Base-by-base conservation (phyloP, 2,797 vertebrate species). In the Distichodus sexfasciatus region DNA sequence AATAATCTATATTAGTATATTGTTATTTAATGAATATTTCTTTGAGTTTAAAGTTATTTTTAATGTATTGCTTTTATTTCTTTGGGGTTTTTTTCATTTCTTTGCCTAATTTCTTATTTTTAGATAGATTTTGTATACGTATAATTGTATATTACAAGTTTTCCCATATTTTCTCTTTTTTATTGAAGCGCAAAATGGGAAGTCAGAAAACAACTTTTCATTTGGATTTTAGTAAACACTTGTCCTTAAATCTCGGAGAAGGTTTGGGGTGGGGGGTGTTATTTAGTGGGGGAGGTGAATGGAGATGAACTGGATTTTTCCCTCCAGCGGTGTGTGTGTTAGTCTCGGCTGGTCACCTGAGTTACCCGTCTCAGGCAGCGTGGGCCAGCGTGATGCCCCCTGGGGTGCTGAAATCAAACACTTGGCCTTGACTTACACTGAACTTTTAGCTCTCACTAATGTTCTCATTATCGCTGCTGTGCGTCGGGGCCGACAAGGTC, bases 171-270 rank as follows among this genome's bases (percentile, higher is more conserved):
- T n/a, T n/a, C n/a, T n/a, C n/a, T n/a, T n/a, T n/a, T n/a, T n/a
- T n/a, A n/a, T n/a, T n/a, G n/a, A n/a, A n/a, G n/a, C n/a, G n/a
- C n/a, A n/a, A n/a, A n/a, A n/a, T n/a, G n/a, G n/a, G n/a, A n/a
- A n/a, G n/a, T n/a, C n/a, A n/a, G 62, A 77, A 84, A 84, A 85
- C 69, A 77, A 53, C 55, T 77, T 82, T 81, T 86, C 76, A 59
- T 72, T 62, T 76, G 66, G n/a, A n/a, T n/a, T n/a, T n/a, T n/a
- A n/a, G n/a, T n/a, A n/a, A n/a, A n/a, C n/a, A n/a, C n/a, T n/a
- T 65, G 63, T 54, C 78, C 48, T 72, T 48, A 62, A 72, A 77
- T 79, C 57, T 77, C 72, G 76, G 67, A 47, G 71, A n/a, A n/a
- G 71, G 57, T 69, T 60, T 71, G 29, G n/a, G 66, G 58, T 29